A percentile compares a stretch with the other conserved stretches of the same genome.
phyloP scores from a whole-genome alignment of 2,888 invertebrate species.

The Lysandra bellargus region DNA sequence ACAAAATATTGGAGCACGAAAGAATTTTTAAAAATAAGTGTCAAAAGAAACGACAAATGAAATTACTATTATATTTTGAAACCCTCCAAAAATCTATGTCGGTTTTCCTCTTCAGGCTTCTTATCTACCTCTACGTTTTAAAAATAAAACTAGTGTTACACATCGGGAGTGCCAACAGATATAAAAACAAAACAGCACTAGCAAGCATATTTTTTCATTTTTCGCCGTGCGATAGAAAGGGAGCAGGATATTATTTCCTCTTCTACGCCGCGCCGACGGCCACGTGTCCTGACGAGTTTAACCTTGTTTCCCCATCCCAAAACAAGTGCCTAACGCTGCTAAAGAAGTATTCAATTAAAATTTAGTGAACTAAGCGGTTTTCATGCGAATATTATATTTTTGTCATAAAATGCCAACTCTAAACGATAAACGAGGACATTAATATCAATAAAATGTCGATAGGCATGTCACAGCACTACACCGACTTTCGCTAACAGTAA shows the following conservation, averaged over 20 bases:
- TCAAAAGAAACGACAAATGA: background rate
- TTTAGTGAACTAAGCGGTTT: background rate
- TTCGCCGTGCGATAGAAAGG: no score
- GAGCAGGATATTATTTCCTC: no score
- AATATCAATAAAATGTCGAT: constrained; percentile 19
- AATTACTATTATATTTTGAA: background rate
- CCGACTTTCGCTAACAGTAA: constrained; percentile 3
- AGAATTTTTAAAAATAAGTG: background rate
- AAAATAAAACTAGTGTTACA: background rate
- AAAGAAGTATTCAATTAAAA: background rate
- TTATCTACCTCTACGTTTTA: background rate
- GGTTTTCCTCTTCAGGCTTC: background rate
- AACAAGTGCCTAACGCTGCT: no score
- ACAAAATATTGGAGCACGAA: background rate
- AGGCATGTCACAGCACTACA: constrained; percentile 9
- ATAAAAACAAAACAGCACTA: background rate
- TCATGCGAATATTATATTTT: background rate
- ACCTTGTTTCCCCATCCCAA: no score
- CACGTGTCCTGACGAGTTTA: no score
- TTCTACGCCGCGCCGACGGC: no score
- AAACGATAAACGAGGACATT: constrained; percentile 12
- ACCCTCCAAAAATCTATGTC: background rate
- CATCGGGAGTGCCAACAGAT: background rate
- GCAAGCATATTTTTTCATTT: no score
- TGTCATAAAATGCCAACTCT: background rate